These are phyloP conservation scores for Porites lutea DNA, from an alignment of 64 coral and sea anemone species.

Conservation along the genomic window DNA sequence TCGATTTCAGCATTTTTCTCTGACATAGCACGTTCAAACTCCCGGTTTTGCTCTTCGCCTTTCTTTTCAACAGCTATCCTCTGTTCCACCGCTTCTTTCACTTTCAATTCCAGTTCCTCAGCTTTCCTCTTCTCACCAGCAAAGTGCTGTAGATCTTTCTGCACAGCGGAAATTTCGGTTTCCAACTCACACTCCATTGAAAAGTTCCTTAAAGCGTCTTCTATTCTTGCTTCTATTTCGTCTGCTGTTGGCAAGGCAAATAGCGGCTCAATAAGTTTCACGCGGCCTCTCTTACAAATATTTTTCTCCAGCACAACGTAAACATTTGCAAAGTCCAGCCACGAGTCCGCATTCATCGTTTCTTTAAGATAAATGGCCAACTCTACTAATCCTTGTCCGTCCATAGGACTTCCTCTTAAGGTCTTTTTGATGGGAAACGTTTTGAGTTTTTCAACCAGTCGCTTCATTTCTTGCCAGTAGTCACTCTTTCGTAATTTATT, in stretches of 20 bases:
- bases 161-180: slow-evolving; percentile 13
- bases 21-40: slow-evolving; percentile 1
- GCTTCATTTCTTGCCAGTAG: slow-evolving; percentile 38
- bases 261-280: slow-evolving; percentile 48
- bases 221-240: not conserved
- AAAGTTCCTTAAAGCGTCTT: slow-evolving; percentile 32
- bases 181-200: slow-evolving; percentile 49
- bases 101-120: slow-evolving; percentile 27
- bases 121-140: slow-evolving; percentile 14
- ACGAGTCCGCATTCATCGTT: slow-evolving; percentile 24
- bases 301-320: slow-evolving; percentile 64
- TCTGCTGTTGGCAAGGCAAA: not conserved
- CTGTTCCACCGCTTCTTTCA: slow-evolving; percentile 9
- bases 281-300: slow-evolving; percentile 58
- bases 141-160: slow-evolving; percentile 7
- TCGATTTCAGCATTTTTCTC: not conserved
- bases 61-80: slow-evolving; percentile 11
- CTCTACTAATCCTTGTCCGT: slow-evolving; percentile 38
- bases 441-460: slow-evolving; percentile 24
- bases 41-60: slow-evolving; percentile 11
- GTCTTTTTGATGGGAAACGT: slow-evolving; percentile 63
- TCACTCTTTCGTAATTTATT: slow-evolving; percentile 38
- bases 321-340: slow-evolving; percentile 54
- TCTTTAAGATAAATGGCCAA: not conserved
- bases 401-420: slow-evolving; percentile 43